Conservation (phyloP, 2,113 vertebrate genomes). For the Oriolus oriolus region DNA sequence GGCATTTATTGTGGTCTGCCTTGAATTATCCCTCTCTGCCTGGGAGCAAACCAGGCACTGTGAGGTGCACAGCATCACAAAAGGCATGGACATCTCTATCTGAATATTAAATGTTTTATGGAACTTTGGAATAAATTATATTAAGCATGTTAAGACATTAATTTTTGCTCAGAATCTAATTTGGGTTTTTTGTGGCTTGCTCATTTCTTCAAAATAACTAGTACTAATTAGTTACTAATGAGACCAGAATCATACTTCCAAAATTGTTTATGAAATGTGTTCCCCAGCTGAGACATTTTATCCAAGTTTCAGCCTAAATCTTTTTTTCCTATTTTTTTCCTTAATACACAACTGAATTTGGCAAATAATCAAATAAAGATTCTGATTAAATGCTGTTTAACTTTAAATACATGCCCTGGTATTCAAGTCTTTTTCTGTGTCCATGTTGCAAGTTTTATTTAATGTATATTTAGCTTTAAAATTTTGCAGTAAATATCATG, state of each 20-base stretch:
- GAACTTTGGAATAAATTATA: conserved; percentile 35
- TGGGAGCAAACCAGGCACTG: background rate
- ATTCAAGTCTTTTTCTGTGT: conserved; percentile 28
- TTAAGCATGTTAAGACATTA: conserved; percentile 24
- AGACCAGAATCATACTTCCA: conserved; percentile 60
- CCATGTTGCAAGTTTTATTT: conserved; percentile 21
- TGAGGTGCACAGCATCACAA: background rate
- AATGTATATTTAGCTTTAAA: conserved; percentile 44
- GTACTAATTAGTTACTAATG: conserved; percentile 66
- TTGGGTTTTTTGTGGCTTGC: conserved; percentile 38
- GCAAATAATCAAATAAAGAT: conserved; percentile 55
- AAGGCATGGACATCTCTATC: conserved; percentile 2
- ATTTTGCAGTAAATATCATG: conserved; percentile 10
- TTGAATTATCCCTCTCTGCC: background rate
- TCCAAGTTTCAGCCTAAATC: conserved; percentile 58
- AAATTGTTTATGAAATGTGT: conserved; percentile 63
- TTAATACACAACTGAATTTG: conserved; percentile 47
- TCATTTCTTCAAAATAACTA: conserved; percentile 66
- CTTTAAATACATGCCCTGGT: conserved; percentile 37
- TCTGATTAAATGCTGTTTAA: conserved; percentile 58
- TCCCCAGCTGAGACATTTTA: conserved; percentile 57
- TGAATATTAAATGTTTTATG: conserved; percentile 46
- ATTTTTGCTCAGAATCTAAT: conserved; percentile 30
- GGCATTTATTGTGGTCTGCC: background rate
- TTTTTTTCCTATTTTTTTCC: conserved; percentile 4